Evolutionary conservation across 2,113 vertebrate genomes (phyloP).

Genomic region (Xenotilapia caudafasciata): DNA sequence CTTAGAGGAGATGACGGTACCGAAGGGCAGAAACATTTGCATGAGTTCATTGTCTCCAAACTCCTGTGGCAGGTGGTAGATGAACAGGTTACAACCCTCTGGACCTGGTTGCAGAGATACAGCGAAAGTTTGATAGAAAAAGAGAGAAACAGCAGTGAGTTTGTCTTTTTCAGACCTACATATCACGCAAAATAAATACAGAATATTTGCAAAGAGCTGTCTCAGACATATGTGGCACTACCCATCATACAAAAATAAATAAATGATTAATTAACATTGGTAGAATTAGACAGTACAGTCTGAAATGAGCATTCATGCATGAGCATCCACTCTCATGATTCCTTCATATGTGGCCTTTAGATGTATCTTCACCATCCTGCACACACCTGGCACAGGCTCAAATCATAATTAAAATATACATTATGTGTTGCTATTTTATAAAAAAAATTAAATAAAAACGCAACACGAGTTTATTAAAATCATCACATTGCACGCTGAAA

Average conservation of each 20-base stretch:
- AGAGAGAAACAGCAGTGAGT: not conserved
- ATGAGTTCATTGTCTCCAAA: constrained; percentile 98
- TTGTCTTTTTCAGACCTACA: constrained; percentile 6
- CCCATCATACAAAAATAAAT: not conserved
- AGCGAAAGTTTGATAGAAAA: not conserved
- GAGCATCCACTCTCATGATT: not conserved
- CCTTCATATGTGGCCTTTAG: not conserved
- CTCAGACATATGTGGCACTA: not conserved
- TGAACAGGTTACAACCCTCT: constrained; percentile 99
- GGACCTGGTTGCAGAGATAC: constrained; percentile 76
- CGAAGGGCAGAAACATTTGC: constrained; percentile 99
- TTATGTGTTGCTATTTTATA: not conserved
- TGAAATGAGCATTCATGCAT: not conserved
- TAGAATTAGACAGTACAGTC: not conserved
- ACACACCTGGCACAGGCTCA: not conserved
- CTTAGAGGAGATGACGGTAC: constrained; percentile 97
- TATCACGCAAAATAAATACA: not conserved
- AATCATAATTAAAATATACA: not conserved
- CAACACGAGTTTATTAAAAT: not conserved
- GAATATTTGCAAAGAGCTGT: constrained; percentile 11
- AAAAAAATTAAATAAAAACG: not conserved
- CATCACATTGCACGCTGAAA: not conserved
- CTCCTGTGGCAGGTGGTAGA: constrained; percentile 99
- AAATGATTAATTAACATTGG: not conserved
- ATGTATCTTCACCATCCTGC: not conserved